Conservation (phyloP, 2,888 invertebrate species). For the Chydorus sphaericus region DNA sequence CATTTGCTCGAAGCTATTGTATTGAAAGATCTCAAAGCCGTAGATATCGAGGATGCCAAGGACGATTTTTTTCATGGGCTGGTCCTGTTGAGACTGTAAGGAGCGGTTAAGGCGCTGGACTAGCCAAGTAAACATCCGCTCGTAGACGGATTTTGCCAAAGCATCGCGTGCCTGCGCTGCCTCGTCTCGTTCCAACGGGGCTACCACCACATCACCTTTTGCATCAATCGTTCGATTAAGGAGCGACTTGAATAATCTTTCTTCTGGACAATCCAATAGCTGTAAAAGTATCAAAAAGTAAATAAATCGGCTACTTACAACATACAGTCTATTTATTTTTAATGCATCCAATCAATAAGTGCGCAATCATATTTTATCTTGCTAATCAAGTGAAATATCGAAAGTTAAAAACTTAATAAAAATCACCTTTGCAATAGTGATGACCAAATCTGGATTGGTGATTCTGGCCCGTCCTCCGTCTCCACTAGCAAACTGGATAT, state of each 20-base stretch:
- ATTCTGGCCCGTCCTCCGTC: constrained; percentile 56
- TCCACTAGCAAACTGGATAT: constrained; percentile 55
- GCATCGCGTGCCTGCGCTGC: constrained; percentile 79
- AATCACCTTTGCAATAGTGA: constrained; percentile 48
- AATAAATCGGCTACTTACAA: not conserved
- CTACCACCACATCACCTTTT: constrained; percentile 62
- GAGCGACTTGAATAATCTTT: constrained; percentile 51
- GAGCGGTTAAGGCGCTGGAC: constrained; percentile 65
- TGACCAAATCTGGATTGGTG: constrained; percentile 44
- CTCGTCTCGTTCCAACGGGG: constrained; percentile 63
- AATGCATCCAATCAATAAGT: not conserved
- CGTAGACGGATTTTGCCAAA: constrained; percentile 78
- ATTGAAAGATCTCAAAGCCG: constrained; percentile 84
- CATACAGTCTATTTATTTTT: not conserved
- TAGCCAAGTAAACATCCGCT: constrained; percentile 79
- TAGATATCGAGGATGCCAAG: constrained; percentile 80
- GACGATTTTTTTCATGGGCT: constrained; percentile 42
- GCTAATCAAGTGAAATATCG: not conserved
- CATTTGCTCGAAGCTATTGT: constrained; percentile 79
- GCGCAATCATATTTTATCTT: not conserved
- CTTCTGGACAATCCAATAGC: constrained; percentile 56
- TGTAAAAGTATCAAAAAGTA: constrained; percentile 26
- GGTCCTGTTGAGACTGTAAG: constrained; percentile 41
- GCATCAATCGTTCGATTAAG: constrained; percentile 77
- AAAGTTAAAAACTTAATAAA: not conserved